Evolutionary conservation across 2,888 invertebrate genomes (phyloP), one percentile per base, ranked within the genome.

Genomic region (Drosophila setosimentum): DNA sequence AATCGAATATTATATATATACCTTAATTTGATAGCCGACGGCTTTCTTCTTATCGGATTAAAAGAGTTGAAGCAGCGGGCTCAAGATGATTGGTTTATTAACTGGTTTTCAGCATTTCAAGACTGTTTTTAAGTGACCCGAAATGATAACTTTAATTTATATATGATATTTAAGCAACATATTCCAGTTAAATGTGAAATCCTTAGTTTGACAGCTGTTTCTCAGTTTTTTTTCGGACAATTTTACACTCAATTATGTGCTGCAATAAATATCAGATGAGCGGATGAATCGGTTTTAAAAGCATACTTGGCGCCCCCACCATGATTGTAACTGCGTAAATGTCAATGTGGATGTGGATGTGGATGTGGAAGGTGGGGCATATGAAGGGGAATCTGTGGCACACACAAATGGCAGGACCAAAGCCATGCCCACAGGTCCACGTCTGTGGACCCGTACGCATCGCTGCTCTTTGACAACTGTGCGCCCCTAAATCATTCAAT

Each of bases 211-310:
- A 66, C 54, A 68, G 67, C 65, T 83, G 57, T 59, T 75, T 63
- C 67, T 64, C 71, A 70, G 57, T 63, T 60, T 62, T 74, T 68
- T 69, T 61, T 48, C 33, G 24, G 57, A 82, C 76, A 79, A 81
- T 90, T 83, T 86, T 87, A 83, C 89, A 89, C 78, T 89, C 87
- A 89, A 90, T 87, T 87, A 83, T 90, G 79, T 81, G 73, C 45
- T 24, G 88, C 82, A 82, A 89, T 86, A 86, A 89, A 86, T 86
- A 80, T 78, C 70, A 55, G 72, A 62, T 58, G 67, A 68, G 57
- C 80, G 84, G 78, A 87, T 90, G 82, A 89, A 90, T 87, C 84
- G 87, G 69, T 89, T 90, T 89, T 79, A 87, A 90, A 89, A 87
- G 87, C 80, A 57, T 74, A 82, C 90, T 82, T 89, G 90, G 88